phyloP scores from a whole-genome alignment of 2,888 invertebrate genomes.

The Latrodectus hesperus region DNA sequence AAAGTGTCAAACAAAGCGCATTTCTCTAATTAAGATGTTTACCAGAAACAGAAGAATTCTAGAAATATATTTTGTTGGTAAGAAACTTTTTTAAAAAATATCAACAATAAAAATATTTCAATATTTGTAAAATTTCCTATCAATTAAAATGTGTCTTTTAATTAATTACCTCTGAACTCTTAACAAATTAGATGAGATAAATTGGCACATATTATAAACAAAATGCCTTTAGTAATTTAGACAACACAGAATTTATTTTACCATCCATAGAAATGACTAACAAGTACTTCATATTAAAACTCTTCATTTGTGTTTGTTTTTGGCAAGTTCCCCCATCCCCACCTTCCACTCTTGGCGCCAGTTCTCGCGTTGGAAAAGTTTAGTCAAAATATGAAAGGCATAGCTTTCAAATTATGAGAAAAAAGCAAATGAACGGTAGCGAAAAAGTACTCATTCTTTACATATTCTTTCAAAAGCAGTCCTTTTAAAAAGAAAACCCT shows the following conservation, averaged over 20 bases:
- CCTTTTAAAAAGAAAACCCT: conserved; percentile 37
- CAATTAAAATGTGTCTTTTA: conserved; percentile 59
- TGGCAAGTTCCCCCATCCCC: conserved; percentile 1
- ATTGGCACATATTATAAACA: not conserved
- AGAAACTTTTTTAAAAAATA: not conserved
- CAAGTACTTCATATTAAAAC: conserved; percentile 56
- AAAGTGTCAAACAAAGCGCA: conserved; percentile 50
- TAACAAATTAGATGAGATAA: conserved; percentile 50
- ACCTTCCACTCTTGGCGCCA: not conserved
- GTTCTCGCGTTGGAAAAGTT: conserved; percentile 30
- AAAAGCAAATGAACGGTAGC: conserved; percentile 1
- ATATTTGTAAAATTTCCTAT: conserved; percentile 31
- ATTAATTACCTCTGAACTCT: conserved; percentile 65
- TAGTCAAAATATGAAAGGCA: conserved; percentile 7
- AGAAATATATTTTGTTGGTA: conserved; percentile 22
- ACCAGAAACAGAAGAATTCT: conserved; percentile 22
- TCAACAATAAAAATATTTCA: conserved; percentile 14
- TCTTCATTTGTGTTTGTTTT: conserved; percentile 55
- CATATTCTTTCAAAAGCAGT: conserved; percentile 22
- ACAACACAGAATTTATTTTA: conserved; percentile 26
- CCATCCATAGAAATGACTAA: conserved; percentile 42
- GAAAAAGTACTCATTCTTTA: conserved; percentile 35
- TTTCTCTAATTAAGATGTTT: conserved; percentile 48
- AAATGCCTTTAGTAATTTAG: not conserved
- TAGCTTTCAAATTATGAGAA: conserved; percentile 13